phyloP scores from a whole-genome alignment of 2,888 invertebrate genomes.

The Thereva unica region DNA sequence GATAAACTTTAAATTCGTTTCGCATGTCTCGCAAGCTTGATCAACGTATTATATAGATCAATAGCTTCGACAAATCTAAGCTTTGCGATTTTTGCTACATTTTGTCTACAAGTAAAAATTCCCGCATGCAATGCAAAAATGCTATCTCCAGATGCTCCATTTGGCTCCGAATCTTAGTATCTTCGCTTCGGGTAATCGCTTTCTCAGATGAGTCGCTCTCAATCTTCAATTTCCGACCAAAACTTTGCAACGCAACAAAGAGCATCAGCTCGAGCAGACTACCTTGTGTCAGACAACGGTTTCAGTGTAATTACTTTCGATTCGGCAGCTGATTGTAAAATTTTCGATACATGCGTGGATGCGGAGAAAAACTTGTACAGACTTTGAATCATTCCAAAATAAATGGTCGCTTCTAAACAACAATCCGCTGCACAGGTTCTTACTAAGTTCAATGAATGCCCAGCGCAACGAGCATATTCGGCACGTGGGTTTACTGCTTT shows the following conservation, averaged over 20 bases:
- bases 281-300: constrained; percentile 16
- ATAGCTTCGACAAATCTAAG: no score
- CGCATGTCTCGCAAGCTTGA: no score
- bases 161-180: no score
- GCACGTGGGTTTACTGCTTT: constrained; percentile 47
- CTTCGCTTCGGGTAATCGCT: background rate
- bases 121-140: background rate
- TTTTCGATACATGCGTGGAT: constrained; percentile 36
- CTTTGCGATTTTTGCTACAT: no score
- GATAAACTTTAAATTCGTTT: no score
- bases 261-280: constrained; percentile 35
- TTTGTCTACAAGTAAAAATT: background rate
- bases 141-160: background rate
- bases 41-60: no score
- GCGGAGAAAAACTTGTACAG: constrained; percentile 38
- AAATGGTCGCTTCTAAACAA: constrained; percentile 20
- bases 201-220: background rate
- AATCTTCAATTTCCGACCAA: background rate
- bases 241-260: no score
- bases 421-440: constrained; percentile 39
- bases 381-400: constrained; percentile 35
- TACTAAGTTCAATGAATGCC: constrained; percentile 49
- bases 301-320: background rate
- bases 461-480: constrained; percentile 48
- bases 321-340: background rate